Conservation (phyloP, 2,113 vertebrate genomes). For the Phalacrocorax brasilianus region DNA sequence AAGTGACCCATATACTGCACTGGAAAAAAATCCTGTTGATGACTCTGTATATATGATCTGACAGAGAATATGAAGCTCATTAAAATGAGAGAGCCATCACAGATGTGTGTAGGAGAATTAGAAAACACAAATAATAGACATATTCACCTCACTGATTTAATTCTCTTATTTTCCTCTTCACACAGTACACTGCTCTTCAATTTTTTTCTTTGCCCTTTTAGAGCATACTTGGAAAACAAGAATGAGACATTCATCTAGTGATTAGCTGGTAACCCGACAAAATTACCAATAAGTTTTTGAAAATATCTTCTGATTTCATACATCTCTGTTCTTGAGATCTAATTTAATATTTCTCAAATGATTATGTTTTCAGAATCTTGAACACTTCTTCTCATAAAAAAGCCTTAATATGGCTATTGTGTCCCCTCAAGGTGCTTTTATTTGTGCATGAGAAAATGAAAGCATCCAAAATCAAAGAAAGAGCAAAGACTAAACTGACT, state of each 20-base stretch:
- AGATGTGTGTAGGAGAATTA: neutral
- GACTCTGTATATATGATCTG: neutral
- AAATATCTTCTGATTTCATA: slow-evolving; percentile 4
- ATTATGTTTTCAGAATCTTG: neutral
- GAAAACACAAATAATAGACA: neutral
- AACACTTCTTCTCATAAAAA: neutral
- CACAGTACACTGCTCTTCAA: neutral
- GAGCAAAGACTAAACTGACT: neutral
- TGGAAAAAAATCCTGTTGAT: neutral
- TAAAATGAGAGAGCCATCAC: neutral
- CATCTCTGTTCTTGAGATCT: neutral
- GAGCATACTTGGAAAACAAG: neutral
- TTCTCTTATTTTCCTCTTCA: neutral
- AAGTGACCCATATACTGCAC: neutral
- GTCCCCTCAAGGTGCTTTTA: neutral
- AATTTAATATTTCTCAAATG: neutral
- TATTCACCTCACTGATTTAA: neutral
- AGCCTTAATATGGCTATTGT: neutral
- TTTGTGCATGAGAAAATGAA: neutral
- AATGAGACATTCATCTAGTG: neutral
- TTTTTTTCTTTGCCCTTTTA: neutral
- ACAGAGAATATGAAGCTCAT: neutral
- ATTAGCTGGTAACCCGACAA: neutral
- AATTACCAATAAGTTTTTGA: neutral
- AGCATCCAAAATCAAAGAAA: neutral